Conservation (phyloP, 2,113 vertebrate genomes). For the Solea senegalensis region DNA sequence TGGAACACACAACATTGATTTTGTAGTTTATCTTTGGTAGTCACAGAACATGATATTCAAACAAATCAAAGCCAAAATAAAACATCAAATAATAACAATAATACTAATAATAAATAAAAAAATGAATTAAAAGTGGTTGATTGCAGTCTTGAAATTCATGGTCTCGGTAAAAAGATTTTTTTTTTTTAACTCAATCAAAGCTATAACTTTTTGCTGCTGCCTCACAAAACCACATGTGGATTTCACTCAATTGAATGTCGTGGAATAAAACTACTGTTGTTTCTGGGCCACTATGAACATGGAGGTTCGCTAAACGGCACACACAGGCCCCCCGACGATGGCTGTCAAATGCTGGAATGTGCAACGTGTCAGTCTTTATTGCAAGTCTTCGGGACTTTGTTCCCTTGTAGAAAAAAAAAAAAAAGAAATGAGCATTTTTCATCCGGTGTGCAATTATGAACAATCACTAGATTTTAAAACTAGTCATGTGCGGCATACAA, state of each 20-base stretch:
- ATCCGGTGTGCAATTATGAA: constrained; percentile 63
- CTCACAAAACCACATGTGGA: constrained; percentile 21
- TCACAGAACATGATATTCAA: constrained; percentile 87
- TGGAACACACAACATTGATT: constrained; percentile 93
- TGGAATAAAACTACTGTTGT: constrained; percentile 28
- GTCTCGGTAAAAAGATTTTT: constrained; percentile 50
- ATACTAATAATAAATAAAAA: constrained; percentile 86
- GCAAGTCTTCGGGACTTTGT: constrained; percentile 39
- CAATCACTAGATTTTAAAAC: constrained; percentile 51
- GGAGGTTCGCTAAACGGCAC: constrained; percentile 2
- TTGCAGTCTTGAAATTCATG: constrained; percentile 77
- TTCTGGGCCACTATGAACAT: constrained; percentile 75
- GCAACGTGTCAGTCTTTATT: constrained; percentile 59
- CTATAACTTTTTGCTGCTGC: constrained; percentile 21
- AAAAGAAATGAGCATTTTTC: constrained; percentile 34
- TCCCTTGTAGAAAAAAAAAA: constrained; percentile 28
- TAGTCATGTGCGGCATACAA: constrained; percentile 55
- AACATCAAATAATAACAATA: constrained; percentile 72
- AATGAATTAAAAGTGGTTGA: constrained; percentile 80
- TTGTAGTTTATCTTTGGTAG: constrained; percentile 98
- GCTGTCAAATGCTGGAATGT: constrained; percentile 74
- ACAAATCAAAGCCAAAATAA: constrained; percentile 80
- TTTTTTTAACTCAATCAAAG: constrained; percentile 9
- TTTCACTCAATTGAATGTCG: constrained; percentile 16
- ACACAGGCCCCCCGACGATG: constrained; percentile 36